These are phyloP conservation scores for Electrophaes corylata DNA, from an alignment of 2,888 invertebrate species.

Conservation along the genomic window DNA sequence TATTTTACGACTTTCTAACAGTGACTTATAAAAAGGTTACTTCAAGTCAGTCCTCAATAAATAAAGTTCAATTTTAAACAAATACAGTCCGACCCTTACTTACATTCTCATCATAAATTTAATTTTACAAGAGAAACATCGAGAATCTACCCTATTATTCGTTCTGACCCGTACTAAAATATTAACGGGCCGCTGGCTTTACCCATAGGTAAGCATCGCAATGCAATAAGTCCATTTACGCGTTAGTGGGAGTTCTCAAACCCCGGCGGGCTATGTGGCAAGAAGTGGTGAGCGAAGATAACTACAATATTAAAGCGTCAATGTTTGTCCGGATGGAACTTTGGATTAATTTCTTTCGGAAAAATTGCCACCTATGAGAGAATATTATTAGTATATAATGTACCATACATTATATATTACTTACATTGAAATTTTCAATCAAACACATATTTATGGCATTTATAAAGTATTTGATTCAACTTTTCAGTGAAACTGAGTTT, in stretches of 20 bases:
- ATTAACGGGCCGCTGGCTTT: conserved; percentile 46
- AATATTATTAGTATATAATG: background rate
- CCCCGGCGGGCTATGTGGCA: conserved; percentile 52
- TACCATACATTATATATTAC: no score
- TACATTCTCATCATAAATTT: conserved; percentile 47
- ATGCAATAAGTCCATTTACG: conserved; percentile 64
- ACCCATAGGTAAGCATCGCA: conserved; percentile 48
- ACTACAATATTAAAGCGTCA: conserved; percentile 42
- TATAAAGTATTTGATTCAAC: conserved; percentile 14
- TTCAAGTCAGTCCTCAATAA: conserved; percentile 30
- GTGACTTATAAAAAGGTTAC: conserved; percentile 30
- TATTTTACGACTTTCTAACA: conserved; percentile 29
- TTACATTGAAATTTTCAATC: background rate
- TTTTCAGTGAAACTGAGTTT: conserved; percentile 12
- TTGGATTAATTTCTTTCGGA: conserved; percentile 32
- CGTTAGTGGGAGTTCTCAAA: conserved; percentile 55
- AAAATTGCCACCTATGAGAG: conserved; percentile 13
- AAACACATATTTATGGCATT: conserved; percentile 6
- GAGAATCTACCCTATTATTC: conserved; percentile 52
- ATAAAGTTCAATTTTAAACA: conserved; percentile 40
- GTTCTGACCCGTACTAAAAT: conserved; percentile 54
- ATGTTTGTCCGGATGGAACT: conserved; percentile 39
- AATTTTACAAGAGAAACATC: conserved; percentile 43
- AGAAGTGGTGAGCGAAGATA: conserved; percentile 57
- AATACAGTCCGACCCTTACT: conserved; percentile 36